Evolutionary conservation across 2,888 invertebrate species (phyloP).

Genomic region (Volucella inflata): DNA sequence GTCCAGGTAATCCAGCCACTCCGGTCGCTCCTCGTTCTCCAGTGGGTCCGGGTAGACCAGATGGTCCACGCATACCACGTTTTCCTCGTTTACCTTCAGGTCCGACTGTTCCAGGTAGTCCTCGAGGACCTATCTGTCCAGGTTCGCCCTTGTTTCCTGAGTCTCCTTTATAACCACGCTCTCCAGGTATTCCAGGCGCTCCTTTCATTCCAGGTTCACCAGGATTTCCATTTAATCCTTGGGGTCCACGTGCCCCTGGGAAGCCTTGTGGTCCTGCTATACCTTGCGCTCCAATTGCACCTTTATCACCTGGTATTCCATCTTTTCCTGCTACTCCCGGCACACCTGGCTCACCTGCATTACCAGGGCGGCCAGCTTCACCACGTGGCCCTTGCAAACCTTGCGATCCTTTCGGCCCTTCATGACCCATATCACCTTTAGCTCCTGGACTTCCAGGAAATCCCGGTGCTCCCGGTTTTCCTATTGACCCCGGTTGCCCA

Average conservation of each 20-base stretch:
- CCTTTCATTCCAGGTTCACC: conserved; percentile 91
- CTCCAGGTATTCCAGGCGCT: conserved; percentile 89
- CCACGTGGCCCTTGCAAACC: conserved; percentile 92
- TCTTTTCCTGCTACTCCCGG: conserved; percentile 91
- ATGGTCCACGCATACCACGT: conserved; percentile 90
- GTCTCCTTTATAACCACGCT: conserved; percentile 92
- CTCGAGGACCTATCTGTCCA: conserved; percentile 90
- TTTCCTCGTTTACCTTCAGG: conserved; percentile 92
- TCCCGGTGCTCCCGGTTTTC: conserved; percentile 93
- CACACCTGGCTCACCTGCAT: conserved; percentile 90
- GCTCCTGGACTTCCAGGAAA: conserved; percentile 91
- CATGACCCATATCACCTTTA: conserved; percentile 91
- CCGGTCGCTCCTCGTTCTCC: conserved; percentile 86
- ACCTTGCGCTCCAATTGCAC: conserved; percentile 89
- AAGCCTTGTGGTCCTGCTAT: conserved; percentile 91
- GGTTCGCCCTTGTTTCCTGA: conserved; percentile 90
- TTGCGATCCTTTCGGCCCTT: conserved; percentile 91
- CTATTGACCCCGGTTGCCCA: conserved; percentile 87
- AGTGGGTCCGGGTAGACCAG: conserved; percentile 88
- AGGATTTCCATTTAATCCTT: conserved; percentile 89
- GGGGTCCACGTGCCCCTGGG: conserved; percentile 91
- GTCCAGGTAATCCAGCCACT: conserved; percentile 88
- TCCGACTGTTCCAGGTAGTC: conserved; percentile 89
- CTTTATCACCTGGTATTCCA: conserved; percentile 92
- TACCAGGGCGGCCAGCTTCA: conserved; percentile 91